Percentiles rank a stretch among this genome's conserved stretches.
These are phyloP conservation scores for Pteropus rufus DNA, from an alignment of 2,797 vertebrate genomes.

Conservation along the genomic window DNA sequence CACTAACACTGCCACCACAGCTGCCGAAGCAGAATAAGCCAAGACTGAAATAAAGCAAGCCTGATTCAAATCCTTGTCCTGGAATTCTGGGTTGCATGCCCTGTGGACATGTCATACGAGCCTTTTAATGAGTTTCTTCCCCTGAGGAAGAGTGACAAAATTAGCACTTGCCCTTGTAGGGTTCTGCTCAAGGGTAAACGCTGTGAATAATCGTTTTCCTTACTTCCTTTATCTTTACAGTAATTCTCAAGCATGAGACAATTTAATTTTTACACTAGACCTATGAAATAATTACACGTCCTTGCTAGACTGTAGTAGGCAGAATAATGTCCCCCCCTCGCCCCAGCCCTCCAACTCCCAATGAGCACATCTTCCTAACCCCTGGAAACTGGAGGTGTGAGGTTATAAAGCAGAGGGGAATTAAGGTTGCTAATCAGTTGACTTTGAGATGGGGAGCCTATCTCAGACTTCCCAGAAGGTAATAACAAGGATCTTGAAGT, in stretches of 20 bases:
- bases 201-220: neutral
- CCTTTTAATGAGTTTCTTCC: neutral
- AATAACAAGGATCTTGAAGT: neutral
- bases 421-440: neutral
- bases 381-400: neutral
- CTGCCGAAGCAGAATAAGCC: neutral
- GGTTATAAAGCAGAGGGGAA: neutral
- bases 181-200: neutral
- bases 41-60: neutral
- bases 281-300: neutral
- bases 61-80: neutral
- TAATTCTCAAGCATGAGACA: neutral
- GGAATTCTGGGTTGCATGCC: neutral
- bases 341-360: rapidly evolving
- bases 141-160: neutral
- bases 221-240: neutral
- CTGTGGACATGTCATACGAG: neutral
- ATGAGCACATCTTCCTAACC: neutral
- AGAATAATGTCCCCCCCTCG: neutral
- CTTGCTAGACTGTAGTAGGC: neutral
- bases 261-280: neutral
- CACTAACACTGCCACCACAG: neutral
- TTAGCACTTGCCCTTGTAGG: neutral
- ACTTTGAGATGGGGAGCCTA: neutral
- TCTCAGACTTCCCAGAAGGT: neutral